Evolutionary conservation across 2,888 invertebrate genomes (phyloP).

Genomic region (Hyles lineata): DNA sequence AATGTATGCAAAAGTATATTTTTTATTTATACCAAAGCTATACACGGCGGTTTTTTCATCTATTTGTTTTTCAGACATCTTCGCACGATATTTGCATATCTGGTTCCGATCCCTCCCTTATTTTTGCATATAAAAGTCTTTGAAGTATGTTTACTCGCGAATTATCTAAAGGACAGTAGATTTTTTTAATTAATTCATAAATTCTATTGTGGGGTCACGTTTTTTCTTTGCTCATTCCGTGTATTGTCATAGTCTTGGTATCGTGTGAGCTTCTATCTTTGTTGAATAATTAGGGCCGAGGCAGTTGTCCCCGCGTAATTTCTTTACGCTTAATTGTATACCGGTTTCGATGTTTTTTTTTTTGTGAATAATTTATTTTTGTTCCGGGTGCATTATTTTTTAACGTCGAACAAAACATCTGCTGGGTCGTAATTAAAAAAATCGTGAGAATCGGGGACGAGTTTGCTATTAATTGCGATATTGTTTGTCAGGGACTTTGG

Average conservation of each 20-base stretch:
- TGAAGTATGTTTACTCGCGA: constrained; percentile 68
- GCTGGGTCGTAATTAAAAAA: constrained; percentile 78
- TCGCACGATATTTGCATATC: constrained; percentile 84
- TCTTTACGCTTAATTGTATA: constrained; percentile 80
- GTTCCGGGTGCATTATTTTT: constrained; percentile 69
- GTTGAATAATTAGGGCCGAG: constrained; percentile 81
- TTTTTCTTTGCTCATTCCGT: constrained; percentile 69
- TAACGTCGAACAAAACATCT: constrained; percentile 72
- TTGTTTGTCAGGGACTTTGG: neutral
- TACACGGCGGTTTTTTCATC: constrained; percentile 77
- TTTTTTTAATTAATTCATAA: constrained; percentile 76
- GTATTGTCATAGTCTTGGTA: constrained; percentile 72
- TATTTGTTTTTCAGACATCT: constrained; percentile 80
- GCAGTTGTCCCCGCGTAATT: constrained; percentile 75
- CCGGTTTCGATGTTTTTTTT: constrained; percentile 80
- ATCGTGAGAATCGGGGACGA: constrained; percentile 78
- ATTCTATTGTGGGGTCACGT: constrained; percentile 71
- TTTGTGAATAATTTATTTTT: constrained; percentile 74
- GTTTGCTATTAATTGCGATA: constrained; percentile 67
- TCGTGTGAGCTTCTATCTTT: constrained; percentile 68
- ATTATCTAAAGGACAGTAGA: constrained; percentile 78
- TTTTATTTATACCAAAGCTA: constrained; percentile 77
- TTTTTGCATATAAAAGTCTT: constrained; percentile 78
- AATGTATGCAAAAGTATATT: constrained; percentile 75
- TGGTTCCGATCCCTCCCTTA: constrained; percentile 68